phyloP scores from a whole-genome alignment of 2,797 vertebrate genomes.

The Agapornis canus region DNA sequence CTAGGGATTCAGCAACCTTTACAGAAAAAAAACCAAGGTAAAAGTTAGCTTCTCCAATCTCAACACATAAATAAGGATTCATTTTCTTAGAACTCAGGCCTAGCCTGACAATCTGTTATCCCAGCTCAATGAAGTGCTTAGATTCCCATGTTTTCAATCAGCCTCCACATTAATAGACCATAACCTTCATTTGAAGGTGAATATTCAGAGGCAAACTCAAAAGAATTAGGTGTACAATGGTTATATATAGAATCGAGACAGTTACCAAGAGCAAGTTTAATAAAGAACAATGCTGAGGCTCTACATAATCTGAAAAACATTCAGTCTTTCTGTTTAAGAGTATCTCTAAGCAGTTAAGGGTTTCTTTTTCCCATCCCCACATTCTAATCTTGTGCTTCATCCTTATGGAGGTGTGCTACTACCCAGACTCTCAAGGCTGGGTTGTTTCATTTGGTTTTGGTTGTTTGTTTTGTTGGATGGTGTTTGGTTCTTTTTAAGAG shows the following conservation, averaged over 20 bases:
- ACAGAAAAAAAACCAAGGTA: not conserved
- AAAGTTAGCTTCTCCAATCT: not conserved
- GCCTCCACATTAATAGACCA: not conserved
- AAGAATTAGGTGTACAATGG: not conserved
- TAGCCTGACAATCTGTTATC: not conserved
- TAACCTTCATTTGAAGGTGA: slow-evolving; percentile 20
- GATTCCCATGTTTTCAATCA: not conserved
- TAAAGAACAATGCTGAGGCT: not conserved
- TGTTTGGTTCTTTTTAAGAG: not conserved
- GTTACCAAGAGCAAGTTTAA: not conserved
- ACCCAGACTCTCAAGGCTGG: not conserved
- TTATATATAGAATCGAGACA: not conserved
- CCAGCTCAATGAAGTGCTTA: not conserved
- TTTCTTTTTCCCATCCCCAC: not conserved
- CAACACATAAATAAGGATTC: not conserved
- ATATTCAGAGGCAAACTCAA: not conserved
- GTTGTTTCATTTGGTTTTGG: not conserved
- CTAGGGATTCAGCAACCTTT: slow-evolving; percentile 89
- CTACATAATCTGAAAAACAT: not conserved
- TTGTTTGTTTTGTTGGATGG: not conserved
- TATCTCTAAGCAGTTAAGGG: not conserved
- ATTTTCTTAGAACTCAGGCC: not conserved
- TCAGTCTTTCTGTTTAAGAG: not conserved
- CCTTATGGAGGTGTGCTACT: not conserved
- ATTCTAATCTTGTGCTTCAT: not conserved